Evolutionary conservation across 2,113 vertebrate genomes (phyloP), one percentile per base, ranked within the genome.

Genomic region (Tachysurus vachellii): DNA sequence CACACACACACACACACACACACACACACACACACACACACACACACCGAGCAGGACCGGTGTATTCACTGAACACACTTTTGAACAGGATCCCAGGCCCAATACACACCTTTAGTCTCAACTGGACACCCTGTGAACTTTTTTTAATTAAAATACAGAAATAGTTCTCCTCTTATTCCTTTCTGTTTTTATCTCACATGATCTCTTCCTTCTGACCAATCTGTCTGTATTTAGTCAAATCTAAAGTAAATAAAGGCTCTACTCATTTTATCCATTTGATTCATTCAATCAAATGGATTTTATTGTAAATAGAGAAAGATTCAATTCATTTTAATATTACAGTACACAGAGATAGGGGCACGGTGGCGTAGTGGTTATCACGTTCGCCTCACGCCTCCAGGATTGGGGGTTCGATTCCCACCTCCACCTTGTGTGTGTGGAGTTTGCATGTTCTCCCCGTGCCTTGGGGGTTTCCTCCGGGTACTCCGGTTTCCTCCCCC

Each of bases 21-120:
- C 87, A 80, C 80, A 87, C 71, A 26, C 82, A 82, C 90, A 88
- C 90, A 87, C 91, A 85, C 62, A 64, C 87, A 80, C 80, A 87
- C 71, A 26, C 82, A 82, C 90, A 88, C 90, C 56, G 13, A n/a
- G 71, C 0, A 23, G 12, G 42, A 75, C 23, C 4, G 44, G 71
- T 47, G 71, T 75, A 44, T 73, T 11, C 71, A 75, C 42, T 47
- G 42, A 19, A 75, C 31, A 31, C n/a, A 19, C 7, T 81, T 61
- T 59, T 73, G 70, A 73, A 44, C 13, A 73, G 70, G 36, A 44
- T 73, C 70, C 70, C 68, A 70, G 68, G 1, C 31, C 68, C 68
- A 19, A 70, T 70, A 36, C 68, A 70, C 68, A 70, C 68, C 70
- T 73, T 36, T 21, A 19, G 68, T 44, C 31, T 44, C 36, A 4